These are phyloP conservation scores for Hirundo rustica DNA, from an alignment of 2,797 vertebrate species.

Conservation along the genomic window DNA sequence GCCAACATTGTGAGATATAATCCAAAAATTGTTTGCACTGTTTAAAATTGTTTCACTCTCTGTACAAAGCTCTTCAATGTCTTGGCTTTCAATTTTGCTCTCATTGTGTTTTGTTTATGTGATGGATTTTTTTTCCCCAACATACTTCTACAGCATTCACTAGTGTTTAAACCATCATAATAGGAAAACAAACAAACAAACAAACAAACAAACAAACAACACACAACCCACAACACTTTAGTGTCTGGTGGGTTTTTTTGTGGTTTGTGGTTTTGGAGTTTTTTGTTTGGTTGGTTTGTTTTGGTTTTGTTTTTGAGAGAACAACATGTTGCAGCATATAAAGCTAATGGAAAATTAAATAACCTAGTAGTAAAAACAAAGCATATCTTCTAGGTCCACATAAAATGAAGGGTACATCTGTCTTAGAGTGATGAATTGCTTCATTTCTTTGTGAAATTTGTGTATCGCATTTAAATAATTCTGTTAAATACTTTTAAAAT, in stretches of 20 bases:
- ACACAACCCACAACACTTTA: no score
- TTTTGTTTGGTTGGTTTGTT: background rate
- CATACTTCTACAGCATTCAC: background rate
- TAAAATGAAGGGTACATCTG: background rate
- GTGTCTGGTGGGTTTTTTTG: no score
- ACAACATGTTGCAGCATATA: background rate
- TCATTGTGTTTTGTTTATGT: background rate
- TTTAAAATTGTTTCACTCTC: background rate
- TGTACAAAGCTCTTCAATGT: background rate
- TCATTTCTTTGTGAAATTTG: background rate
- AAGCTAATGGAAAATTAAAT: background rate
- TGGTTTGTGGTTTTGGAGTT: background rate
- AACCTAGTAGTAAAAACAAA: background rate
- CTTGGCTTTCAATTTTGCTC: background rate
- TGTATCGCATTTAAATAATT: background rate
- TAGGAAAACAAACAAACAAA: background rate
- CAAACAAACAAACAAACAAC: no score
- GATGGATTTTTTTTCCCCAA: background rate
- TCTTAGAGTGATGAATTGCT: background rate
- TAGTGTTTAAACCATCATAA: background rate
- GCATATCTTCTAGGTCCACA: background rate
- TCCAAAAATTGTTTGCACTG: background rate
- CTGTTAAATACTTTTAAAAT: background rate
- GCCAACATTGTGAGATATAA: background rate
- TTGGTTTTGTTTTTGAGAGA: background rate